Percentiles rank a stretch among this genome's conserved stretches.
Evolutionary conservation across 2,888 invertebrate species (phyloP).

Genomic region (Ophion obscuratus): DNA sequence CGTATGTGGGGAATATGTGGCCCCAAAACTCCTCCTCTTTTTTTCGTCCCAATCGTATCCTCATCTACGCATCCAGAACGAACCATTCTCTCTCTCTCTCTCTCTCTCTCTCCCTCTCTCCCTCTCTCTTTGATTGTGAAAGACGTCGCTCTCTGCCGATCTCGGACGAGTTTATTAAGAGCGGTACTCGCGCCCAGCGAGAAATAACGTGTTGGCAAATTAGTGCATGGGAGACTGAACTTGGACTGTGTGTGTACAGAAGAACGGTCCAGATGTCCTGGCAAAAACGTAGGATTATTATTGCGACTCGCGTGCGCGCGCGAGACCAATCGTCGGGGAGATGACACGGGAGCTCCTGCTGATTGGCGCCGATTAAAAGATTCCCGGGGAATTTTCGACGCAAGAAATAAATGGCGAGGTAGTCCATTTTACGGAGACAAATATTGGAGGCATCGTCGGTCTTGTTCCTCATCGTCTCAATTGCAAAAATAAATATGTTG

Average conservation of each 20-base stretch:
- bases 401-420: too few relatives aligned
- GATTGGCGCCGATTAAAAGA: slow-evolving; percentile 5
- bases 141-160: too few relatives aligned
- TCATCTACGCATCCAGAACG: slow-evolving; percentile 34
- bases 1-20: background rate
- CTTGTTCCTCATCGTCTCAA: too few relatives aligned
- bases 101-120: slow-evolving; percentile 19
- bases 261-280: slow-evolving; percentile 52
- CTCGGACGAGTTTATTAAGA: slow-evolving; percentile 45
- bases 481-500: too few relatives aligned
- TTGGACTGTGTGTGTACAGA: slow-evolving; percentile 2
- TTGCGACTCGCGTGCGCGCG: background rate
- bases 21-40: slow-evolving; percentile 33
- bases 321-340: slow-evolving; percentile 15
- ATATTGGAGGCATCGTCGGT: too few relatives aligned
- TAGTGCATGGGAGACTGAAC: slow-evolving; percentile 43
- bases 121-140: slow-evolving; percentile 1
- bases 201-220: slow-evolving; percentile 53
- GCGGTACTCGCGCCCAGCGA: slow-evolving; percentile 25
- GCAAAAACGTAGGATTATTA: slow-evolving; percentile 13
- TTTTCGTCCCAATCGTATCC: slow-evolving; percentile 43
- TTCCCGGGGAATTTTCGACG: background rate
- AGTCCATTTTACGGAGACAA: too few relatives aligned
- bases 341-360: background rate
- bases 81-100: slow-evolving; percentile 23